phyloP scores from a whole-genome alignment of 2,888 invertebrate species.

The Lepidonotus clava region DNA sequence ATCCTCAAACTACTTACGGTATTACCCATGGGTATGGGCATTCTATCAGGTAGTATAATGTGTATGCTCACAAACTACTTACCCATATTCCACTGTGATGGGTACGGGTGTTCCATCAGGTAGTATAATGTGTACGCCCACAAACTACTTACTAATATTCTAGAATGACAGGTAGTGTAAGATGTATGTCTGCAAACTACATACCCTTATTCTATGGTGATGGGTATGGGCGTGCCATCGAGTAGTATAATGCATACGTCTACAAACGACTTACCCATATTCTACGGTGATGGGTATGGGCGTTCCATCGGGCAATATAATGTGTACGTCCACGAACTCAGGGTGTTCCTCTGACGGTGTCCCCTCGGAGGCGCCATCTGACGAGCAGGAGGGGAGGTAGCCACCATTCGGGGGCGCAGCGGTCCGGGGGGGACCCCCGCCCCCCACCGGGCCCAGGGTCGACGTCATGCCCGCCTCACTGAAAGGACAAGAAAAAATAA shows the following conservation, averaged over 20 bases:
- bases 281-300: neutral
- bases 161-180: too few relatives aligned
- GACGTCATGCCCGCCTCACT: conserved; percentile 33
- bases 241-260: neutral
- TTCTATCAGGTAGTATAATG: too few relatives aligned
- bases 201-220: too few relatives aligned
- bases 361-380: conserved; percentile 42
- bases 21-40: too few relatives aligned
- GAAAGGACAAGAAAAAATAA: neutral
- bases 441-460: neutral
- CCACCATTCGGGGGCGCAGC: neutral
- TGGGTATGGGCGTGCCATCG: too few relatives aligned
- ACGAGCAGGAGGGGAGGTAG: conserved; percentile 14
- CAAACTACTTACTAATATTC: too few relatives aligned
- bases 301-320: neutral
- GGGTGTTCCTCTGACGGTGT: conserved; percentile 42
- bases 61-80: too few relatives aligned
- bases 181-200: too few relatives aligned
- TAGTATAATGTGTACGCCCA: too few relatives aligned
- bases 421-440: neutral
- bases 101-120: too few relatives aligned
- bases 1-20: too few relatives aligned
- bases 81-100: too few relatives aligned
- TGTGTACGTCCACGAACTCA: neutral
- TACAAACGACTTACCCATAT: conserved; percentile 23